Conservation (phyloP, 35 echinoderm and acorn worm genomes). For the Eucidaris tribuloides region DNA sequence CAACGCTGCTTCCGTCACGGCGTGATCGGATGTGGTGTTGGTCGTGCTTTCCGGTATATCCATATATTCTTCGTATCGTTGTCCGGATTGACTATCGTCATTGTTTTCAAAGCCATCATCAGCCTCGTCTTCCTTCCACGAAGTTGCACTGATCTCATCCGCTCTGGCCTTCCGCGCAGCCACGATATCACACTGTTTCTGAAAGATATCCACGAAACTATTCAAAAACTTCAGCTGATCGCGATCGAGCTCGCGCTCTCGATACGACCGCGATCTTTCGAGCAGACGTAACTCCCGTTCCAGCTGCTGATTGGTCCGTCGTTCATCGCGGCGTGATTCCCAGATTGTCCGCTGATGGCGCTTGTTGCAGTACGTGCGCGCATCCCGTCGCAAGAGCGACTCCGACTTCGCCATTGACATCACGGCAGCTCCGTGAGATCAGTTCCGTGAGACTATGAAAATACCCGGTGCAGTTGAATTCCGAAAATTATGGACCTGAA, state of each 20-base stretch:
- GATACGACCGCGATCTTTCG: slow-evolving; percentile 40
- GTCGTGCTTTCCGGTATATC: not conserved
- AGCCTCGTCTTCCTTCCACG: not conserved
- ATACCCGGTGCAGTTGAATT: too few relatives aligned
- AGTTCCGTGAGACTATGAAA: too few relatives aligned
- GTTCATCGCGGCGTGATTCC: slow-evolving; percentile 56
- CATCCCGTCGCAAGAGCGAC: slow-evolving; percentile 59
- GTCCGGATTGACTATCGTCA: slow-evolving; percentile 8
- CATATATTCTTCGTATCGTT: not conserved
- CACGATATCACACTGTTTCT: slow-evolving; percentile 82
- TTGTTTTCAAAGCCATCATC: not conserved
- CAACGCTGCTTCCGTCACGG: not conserved
- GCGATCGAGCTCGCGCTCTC: slow-evolving; percentile 61
- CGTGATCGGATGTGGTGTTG: not conserved
- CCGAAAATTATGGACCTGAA: too few relatives aligned
- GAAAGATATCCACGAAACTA: slow-evolving; percentile 57
- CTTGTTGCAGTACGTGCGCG: slow-evolving; percentile 57
- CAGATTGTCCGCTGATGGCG: slow-evolving; percentile 68
- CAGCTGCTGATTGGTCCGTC: slow-evolving; percentile 46
- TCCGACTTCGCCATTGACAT: slow-evolving; percentile 56
- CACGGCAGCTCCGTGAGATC: too few relatives aligned
- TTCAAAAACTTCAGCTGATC: slow-evolving; percentile 71
- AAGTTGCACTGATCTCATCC: not conserved
- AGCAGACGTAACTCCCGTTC: slow-evolving; percentile 60
- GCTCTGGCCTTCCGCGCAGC: slow-evolving; percentile 1